Percentiles rank a stretch among this genome's conserved stretches.
Evolutionary conservation across 2,888 invertebrate species (phyloP).

Genomic region (Spilarctia lutea): DNA sequence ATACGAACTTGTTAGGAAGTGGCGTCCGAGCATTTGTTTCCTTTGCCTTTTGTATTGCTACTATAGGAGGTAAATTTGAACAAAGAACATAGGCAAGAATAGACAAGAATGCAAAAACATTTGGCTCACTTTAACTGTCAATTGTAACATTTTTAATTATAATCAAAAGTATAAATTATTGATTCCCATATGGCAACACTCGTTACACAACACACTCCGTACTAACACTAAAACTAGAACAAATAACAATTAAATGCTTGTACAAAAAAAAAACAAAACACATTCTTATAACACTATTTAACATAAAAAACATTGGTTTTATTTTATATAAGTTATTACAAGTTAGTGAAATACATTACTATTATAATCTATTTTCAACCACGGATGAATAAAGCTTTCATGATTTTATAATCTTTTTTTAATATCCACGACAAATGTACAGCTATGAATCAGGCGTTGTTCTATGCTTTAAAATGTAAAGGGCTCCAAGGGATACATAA

Average conservation of each 20-base stretch:
- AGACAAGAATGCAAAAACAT: neutral
- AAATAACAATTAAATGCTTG: neutral
- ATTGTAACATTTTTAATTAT: neutral
- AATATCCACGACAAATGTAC: conserved; percentile 36
- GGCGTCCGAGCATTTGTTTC: neutral
- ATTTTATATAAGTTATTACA: conserved; percentile 14
- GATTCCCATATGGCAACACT: neutral
- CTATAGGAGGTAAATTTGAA: neutral
- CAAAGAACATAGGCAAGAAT: neutral
- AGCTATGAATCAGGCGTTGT: conserved; percentile 28
- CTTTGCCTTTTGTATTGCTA: neutral
- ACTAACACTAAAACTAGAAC: neutral
- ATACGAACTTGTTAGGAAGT: neutral
- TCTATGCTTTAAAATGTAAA: conserved; percentile 39
- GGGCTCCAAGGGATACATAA: conserved; percentile 43
- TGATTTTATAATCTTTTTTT: conserved; percentile 25
- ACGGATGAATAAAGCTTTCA: conserved; percentile 33
- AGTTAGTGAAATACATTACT: conserved; percentile 16
- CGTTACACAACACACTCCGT: neutral
- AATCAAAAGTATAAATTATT: neutral
- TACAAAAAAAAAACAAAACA: neutral
- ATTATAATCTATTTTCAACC: conserved; percentile 24
- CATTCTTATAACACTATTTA: conserved; percentile 12
- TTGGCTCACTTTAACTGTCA: neutral
- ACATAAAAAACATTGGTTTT: conserved; percentile 10